phyloP scores from a whole-genome alignment of 1,140 invertebrate species.

The Ceratosolen fusciceps region DNA sequence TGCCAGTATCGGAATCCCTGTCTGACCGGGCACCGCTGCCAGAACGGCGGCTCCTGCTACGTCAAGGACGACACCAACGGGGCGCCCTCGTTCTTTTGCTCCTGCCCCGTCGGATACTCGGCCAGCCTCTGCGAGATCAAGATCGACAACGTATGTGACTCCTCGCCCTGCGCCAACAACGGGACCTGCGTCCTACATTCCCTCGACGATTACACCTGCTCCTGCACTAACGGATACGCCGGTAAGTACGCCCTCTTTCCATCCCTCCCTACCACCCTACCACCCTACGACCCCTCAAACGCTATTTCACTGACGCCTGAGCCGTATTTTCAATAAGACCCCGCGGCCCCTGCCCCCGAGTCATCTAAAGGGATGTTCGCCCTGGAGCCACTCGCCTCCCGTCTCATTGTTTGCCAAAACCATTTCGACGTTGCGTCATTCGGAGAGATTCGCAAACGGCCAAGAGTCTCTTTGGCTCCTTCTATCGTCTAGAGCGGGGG shows the following conservation, averaged over 20 bases:
- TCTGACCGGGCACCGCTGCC: slow-evolving; percentile 86
- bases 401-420: background rate
- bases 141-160: slow-evolving; percentile 91
- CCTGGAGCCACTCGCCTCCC: background rate
- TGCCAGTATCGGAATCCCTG: slow-evolving; percentile 95
- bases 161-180: slow-evolving; percentile 87
- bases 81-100: slow-evolving; percentile 86
- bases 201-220: slow-evolving; percentile 85
- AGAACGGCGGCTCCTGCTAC: slow-evolving; percentile 93
- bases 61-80: slow-evolving; percentile 79
- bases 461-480: too few relatives aligned
- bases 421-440: too few relatives aligned
- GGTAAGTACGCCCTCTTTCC: slow-evolving; percentile 75
- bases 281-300: background rate
- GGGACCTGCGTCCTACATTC: slow-evolving; percentile 86
- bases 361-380: background rate
- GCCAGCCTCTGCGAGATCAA: slow-evolving; percentile 94
- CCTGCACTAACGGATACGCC: slow-evolving; percentile 87
- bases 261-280: too few relatives aligned
- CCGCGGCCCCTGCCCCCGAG: background rate
- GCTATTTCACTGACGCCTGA: too few relatives aligned
- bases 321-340: too few relatives aligned
- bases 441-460: too few relatives aligned
- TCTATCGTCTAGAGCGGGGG: too few relatives aligned
- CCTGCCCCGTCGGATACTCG: slow-evolving; percentile 90